Evolutionary conservation across 2,888 invertebrate species (phyloP).

Genomic region (Drosophila maculinotata): DNA sequence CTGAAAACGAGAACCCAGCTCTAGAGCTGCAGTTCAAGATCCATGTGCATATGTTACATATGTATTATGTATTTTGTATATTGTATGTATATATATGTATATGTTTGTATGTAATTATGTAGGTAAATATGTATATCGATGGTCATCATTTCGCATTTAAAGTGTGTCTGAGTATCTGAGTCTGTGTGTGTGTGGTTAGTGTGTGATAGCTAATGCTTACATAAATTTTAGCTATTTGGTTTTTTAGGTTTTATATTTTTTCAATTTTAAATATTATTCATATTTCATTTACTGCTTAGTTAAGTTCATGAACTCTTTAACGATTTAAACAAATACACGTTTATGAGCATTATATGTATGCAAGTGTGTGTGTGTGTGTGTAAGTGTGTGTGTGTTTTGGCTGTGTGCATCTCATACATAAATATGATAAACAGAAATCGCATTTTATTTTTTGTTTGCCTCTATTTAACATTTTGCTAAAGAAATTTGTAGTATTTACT

Average conservation of each 20-base stretch:
- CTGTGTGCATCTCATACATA: slow-evolving; percentile 32
- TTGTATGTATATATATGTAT: slow-evolving; percentile 29
- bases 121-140: slow-evolving; percentile 75
- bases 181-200: slow-evolving; percentile 29
- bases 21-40: slow-evolving; percentile 18
- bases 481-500: slow-evolving; percentile 56
- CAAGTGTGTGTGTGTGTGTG: slow-evolving; percentile 44
- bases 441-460: slow-evolving; percentile 26
- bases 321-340: slow-evolving; percentile 67
- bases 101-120: slow-evolving; percentile 49
- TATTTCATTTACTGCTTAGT: slow-evolving; percentile 41
- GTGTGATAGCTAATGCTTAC: slow-evolving; percentile 62
- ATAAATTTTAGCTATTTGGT: slow-evolving; percentile 44
- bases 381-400: slow-evolving; percentile 17
- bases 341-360: slow-evolving; percentile 72
- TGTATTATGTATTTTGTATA: slow-evolving; percentile 20
- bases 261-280: slow-evolving; percentile 40
- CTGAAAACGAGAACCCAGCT: slow-evolving; percentile 13
- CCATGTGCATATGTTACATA: slow-evolving; percentile 29
- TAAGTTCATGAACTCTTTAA: slow-evolving; percentile 66
- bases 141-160: slow-evolving; percentile 78
- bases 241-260: slow-evolving; percentile 23
- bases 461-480: slow-evolving; percentile 66
- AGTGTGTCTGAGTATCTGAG: slow-evolving; percentile 52
- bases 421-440: slow-evolving; percentile 45